Evolutionary conservation across 1,140 invertebrate genomes (phyloP).

Genomic region (Drosophila rhopaloa): DNA sequence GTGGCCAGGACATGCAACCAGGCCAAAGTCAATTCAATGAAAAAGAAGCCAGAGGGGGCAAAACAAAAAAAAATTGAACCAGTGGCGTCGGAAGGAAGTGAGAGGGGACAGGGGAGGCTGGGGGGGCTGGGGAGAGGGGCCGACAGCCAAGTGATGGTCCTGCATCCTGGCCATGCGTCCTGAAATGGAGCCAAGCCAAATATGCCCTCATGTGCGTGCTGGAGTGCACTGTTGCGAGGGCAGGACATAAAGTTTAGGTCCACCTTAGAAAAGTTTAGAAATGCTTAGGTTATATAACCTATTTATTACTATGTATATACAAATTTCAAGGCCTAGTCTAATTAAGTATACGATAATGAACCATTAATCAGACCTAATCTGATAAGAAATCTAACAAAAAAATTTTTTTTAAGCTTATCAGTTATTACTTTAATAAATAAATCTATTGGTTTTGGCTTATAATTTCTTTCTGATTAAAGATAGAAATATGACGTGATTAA

Average conservation of each 20-base stretch:
- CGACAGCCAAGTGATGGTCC: slow-evolving; percentile 36
- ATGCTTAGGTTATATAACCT: neutral
- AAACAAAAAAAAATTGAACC: neutral
- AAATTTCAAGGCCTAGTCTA: no score
- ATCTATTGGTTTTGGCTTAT: no score
- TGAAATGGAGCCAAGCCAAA: slow-evolving; percentile 60
- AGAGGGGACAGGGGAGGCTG: neutral
- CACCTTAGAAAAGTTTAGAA: neutral
- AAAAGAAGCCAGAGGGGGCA: slow-evolving; percentile 14
- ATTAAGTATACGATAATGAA: no score
- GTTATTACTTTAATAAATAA: neutral
- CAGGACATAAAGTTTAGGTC: neutral
- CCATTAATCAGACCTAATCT: no score
- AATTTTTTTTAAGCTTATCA: neutral
- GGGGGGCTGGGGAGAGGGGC: neutral
- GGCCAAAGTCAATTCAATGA: slow-evolving; percentile 47
- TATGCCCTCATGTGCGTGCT: slow-evolving; percentile 42
- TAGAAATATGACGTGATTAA: no score
- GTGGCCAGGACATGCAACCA: slow-evolving; percentile 33
- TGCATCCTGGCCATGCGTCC: slow-evolving; percentile 36
- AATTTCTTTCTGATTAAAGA: no score
- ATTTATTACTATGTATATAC: no score
- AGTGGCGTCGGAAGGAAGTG: slow-evolving; percentile 1
- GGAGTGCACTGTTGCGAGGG: neutral
- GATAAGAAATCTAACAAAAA: no score